These are phyloP conservation scores for Lochmaea crataegi DNA, from an alignment of 2,888 invertebrate genomes.

Conservation along the genomic window DNA sequence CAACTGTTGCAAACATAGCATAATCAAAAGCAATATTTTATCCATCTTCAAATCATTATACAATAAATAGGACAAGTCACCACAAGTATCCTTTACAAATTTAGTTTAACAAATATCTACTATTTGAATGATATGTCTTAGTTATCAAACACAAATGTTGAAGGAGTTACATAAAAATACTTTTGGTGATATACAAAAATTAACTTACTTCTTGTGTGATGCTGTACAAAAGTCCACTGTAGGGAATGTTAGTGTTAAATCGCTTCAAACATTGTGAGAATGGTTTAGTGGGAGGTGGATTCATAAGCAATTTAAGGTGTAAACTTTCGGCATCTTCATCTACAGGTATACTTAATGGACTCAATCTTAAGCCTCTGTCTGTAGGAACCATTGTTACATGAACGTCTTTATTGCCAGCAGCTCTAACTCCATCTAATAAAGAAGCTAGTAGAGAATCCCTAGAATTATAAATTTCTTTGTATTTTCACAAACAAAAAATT, in stretches of 20 bases:
- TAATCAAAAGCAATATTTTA: too few species aligned
- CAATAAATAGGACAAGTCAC: too few species aligned
- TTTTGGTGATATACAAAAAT: neutral
- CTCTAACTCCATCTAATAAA: constrained; percentile 94
- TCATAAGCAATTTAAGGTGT: constrained; percentile 83
- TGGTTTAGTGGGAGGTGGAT: constrained; percentile 72
- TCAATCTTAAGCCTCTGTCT: constrained; percentile 86
- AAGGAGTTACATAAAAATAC: too few species aligned
- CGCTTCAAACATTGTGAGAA: constrained; percentile 88
- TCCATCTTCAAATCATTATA: too few species aligned
- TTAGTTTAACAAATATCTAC: too few species aligned
- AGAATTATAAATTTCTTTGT: constrained; percentile 44
- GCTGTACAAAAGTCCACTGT: constrained; percentile 96
- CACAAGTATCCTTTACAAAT: too few species aligned
- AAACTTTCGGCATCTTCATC: constrained; percentile 97
- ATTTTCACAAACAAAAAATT: neutral
- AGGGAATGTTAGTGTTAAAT: constrained; percentile 98
- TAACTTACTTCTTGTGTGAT: constrained; percentile 94
- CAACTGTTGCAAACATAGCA: too few species aligned
- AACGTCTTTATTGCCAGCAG: constrained; percentile 96
- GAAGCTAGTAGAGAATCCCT: constrained; percentile 96
- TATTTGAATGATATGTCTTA: neutral
- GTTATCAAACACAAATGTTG: neutral
- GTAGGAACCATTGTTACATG: constrained; percentile 90
- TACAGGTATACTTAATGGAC: constrained; percentile 88